Conservation (phyloP, 2,888 invertebrate species). For the Athrips mouffetella region DNA sequence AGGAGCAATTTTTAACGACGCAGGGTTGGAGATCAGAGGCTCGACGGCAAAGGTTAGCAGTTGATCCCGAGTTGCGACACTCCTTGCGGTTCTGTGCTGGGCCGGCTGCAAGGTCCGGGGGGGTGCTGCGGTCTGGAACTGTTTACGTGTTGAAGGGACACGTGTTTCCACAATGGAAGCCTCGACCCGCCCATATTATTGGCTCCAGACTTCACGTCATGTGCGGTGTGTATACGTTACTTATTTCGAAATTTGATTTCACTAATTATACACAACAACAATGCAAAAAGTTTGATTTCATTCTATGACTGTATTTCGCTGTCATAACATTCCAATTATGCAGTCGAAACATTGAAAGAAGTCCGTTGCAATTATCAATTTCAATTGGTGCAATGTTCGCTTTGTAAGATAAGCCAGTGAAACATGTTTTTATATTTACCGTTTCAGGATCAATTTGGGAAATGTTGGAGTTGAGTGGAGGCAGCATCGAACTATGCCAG, state of each 20-base stretch:
- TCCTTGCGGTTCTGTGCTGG: slow-evolving; percentile 80
- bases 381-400: not conserved
- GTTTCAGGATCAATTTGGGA: slow-evolving; percentile 64
- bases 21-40: slow-evolving; percentile 80
- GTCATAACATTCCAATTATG: not conserved
- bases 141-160: slow-evolving; percentile 81
- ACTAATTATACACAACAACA: slow-evolving; percentile 9
- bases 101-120: slow-evolving; percentile 71
- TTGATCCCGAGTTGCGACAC: slow-evolving; percentile 81
- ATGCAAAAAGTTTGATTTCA: slow-evolving; percentile 9
- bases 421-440: not conserved
- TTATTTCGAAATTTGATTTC: slow-evolving; percentile 8
- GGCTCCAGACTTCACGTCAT: slow-evolving; percentile 80
- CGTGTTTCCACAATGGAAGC: slow-evolving; percentile 84
- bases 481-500: slow-evolving; percentile 61
- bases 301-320: not conserved
- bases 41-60: slow-evolving; percentile 79
- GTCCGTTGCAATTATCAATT: not conserved
- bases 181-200: slow-evolving; percentile 77
- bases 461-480: slow-evolving; percentile 63
- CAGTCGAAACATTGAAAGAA: not conserved
- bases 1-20: slow-evolving; percentile 79
- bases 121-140: slow-evolving; percentile 62
- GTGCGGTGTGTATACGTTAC: slow-evolving; percentile 55
- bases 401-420: not conserved